These are phyloP conservation scores for Drosophila algonquin DNA, from an alignment of 2,888 invertebrate genomes.

Conservation along the genomic window DNA sequence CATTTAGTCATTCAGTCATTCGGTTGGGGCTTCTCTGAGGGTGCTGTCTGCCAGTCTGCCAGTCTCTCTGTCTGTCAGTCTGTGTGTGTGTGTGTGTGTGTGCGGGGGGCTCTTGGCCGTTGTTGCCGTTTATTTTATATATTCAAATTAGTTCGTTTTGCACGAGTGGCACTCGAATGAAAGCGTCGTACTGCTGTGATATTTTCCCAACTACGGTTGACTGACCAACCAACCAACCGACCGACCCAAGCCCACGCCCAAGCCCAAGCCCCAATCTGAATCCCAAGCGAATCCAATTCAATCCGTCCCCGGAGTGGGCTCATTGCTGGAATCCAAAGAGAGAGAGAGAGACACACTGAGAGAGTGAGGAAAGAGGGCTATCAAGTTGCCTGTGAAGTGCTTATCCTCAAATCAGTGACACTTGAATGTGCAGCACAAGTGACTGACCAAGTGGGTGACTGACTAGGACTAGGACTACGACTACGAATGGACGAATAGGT, in stretches of 20 bases:
- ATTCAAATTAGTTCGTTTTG: constrained; percentile 81
- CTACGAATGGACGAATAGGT: constrained; percentile 17
- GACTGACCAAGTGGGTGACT: constrained; percentile 75
- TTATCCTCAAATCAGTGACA: constrained; percentile 81
- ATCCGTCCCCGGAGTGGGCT: constrained; percentile 4
- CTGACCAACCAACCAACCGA: constrained; percentile 44
- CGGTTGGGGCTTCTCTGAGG: constrained; percentile 6
- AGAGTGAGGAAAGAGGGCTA: constrained; percentile 50
- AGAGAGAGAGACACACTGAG: too few relatives aligned
- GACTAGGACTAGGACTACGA: constrained; percentile 22
- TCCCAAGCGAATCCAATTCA: constrained; percentile 15
- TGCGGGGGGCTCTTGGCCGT: neutral
- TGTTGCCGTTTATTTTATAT: constrained; percentile 73
- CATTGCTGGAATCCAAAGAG: neutral
- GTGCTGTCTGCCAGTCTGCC: constrained; percentile 22
- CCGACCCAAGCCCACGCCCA: constrained; percentile 23
- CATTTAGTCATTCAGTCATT: constrained; percentile 23
- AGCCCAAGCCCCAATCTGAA: constrained; percentile 22
- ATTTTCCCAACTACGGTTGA: constrained; percentile 67
- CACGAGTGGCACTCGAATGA: constrained; percentile 77
- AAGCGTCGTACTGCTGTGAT: constrained; percentile 66
- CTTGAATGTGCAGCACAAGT: constrained; percentile 80
- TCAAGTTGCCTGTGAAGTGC: constrained; percentile 80
- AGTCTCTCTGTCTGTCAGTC: constrained; percentile 4
- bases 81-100: constrained; percentile 13